Base-by-base conservation (phyloP, 2,888 invertebrate species). In the Odontothrips loti region DNA sequence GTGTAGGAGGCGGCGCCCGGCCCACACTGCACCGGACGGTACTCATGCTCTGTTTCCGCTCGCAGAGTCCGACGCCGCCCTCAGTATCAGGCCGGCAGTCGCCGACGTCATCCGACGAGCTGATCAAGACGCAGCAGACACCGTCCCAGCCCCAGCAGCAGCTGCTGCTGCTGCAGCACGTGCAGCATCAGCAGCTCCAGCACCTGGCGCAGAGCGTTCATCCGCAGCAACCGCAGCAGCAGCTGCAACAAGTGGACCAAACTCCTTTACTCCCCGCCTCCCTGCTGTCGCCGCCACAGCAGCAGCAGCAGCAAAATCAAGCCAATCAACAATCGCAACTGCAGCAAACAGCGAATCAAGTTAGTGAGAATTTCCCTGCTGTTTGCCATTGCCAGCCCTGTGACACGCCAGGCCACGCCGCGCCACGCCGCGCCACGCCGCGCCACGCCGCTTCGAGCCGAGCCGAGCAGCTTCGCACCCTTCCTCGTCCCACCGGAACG, bases 181-280 rank as follows among this genome's bases (percentile, higher is more conserved):
- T n/a, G 58, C 58, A 17, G 17, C 58, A 58, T 6, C 51, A 17
- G 51, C 51, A 51, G 51, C 51, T 20, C 6, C 51, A 51, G 51
- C 51, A 51, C 15, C 51, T 20, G 51, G 3, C 51, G 20, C n/a
- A n/a, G n/a, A n/a, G n/a, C n/a, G n/a, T n/a, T n/a, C n/a, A n/a
- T n/a, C n/a, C n/a, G n/a, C 51, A 23, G 68, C 68, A 27, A 27
- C 27, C 27, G 10, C 27, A 9, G 68, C 23, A 20, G 68, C 68
- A 23, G 27, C 23, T 27, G 68, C 68, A 75, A 75, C 68, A 75
- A 75, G 68, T 75, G 27, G 68, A 75, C 68, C 68, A 75, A 75
- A 27, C 68, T 75, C 68, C 27, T 75, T 75, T 12, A 27, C 27
- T 75, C 9, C 23, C 68, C 23, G 27, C 27, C 27, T n/a, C 68